phyloP scores from a whole-genome alignment of 2,888 invertebrate genomes.

The Protodeltote pygarga region DNA sequence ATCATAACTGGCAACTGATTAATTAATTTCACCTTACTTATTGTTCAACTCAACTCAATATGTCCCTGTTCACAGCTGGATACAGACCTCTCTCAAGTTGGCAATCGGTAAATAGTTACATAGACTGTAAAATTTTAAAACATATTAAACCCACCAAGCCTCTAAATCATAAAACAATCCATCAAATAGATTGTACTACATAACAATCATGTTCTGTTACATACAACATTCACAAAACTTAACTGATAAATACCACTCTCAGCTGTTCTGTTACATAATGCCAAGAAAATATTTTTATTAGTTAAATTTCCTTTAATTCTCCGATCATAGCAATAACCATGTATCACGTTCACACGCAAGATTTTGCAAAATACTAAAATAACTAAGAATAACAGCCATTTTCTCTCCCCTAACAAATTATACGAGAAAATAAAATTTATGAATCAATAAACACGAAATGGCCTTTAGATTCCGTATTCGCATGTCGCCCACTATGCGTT shows the following conservation, averaged over 20 bases:
- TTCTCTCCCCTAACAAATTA: slow-evolving; percentile 39
- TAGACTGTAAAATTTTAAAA: too few species aligned
- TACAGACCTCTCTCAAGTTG: too few species aligned
- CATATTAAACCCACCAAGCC: too few species aligned
- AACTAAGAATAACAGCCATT: slow-evolving; percentile 35
- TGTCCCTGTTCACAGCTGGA: too few species aligned
- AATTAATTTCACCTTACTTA: too few species aligned
- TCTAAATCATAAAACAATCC: neutral
- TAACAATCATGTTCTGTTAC: too few species aligned
- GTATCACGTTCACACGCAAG: slow-evolving; percentile 33
- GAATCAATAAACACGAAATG: slow-evolving; percentile 51
- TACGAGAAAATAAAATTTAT: slow-evolving; percentile 46
- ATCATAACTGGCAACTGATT: too few species aligned
- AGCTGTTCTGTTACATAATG: too few species aligned
- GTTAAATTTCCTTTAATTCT: slow-evolving; percentile 38
- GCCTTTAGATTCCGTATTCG: slow-evolving; percentile 41
- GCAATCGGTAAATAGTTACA: too few species aligned
- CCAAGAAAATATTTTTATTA: slow-evolving; percentile 17
- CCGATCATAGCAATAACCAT: slow-evolving; percentile 33
- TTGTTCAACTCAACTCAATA: too few species aligned
- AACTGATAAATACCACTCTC: too few species aligned
- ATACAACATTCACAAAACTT: too few species aligned
- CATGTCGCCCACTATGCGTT: slow-evolving; percentile 41
- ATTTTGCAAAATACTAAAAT: slow-evolving; percentile 36
- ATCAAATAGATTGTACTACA: neutral